A percentile compares a stretch with the other conserved stretches of the same genome.
Conservation (phyloP, 2,797 vertebrate species). For the Sternotherus odoratus region DNA sequence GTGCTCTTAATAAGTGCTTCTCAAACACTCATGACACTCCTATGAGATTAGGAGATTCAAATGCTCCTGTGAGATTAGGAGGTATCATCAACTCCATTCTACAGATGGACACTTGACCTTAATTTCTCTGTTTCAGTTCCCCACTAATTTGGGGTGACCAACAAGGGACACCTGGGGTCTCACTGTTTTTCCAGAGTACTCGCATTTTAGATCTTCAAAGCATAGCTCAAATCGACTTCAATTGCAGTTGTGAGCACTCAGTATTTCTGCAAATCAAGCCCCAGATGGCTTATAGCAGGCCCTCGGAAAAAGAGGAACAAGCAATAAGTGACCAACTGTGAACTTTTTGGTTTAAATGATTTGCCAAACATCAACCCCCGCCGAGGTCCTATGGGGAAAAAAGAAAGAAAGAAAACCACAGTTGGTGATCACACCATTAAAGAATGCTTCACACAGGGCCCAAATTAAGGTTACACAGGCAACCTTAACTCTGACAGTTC, state of each 20-base stretch:
- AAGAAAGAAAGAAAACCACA: neutral
- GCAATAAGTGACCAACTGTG: neutral
- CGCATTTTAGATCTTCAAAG: neutral
- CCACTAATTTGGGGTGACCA: accelerated
- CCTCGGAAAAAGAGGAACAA: slow-evolving; percentile 42
- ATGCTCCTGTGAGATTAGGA: neutral
- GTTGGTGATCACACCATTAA: neutral
- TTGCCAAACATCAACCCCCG: neutral
- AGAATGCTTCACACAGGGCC: neutral
- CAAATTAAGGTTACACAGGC: neutral
- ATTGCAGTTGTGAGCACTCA: slow-evolving; percentile 11
- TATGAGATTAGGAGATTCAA: neutral
- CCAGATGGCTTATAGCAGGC: slow-evolving; percentile 50
- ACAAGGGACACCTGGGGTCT: accelerated
- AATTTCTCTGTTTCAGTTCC: neutral
- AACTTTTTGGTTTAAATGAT: neutral
- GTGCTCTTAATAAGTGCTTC: neutral
- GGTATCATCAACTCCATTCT: neutral
- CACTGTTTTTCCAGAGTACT: neutral
- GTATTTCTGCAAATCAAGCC: slow-evolving; percentile 49
- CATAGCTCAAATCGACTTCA: neutral
- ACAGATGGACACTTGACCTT: accelerated
- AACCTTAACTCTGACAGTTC: neutral
- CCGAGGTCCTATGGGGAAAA: neutral
- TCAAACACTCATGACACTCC: accelerated